Evolutionary conservation across 30 jellyfish, hydroid and myxozoan species (phyloP).

Genomic region (Aurelia aurita): DNA sequence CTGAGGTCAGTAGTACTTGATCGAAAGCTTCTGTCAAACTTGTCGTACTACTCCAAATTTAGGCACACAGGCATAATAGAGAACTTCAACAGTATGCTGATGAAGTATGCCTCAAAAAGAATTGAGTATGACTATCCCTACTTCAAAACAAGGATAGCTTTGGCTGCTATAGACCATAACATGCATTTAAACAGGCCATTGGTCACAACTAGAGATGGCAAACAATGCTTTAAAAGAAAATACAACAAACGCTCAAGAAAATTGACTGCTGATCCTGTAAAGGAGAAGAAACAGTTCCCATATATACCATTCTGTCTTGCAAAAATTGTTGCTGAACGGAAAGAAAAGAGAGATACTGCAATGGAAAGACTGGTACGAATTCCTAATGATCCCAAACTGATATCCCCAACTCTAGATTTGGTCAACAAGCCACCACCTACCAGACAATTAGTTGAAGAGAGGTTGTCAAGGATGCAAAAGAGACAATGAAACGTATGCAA

Average conservation of each 20-base stretch:
- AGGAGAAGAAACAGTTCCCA: not conserved
- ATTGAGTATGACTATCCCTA: not conserved
- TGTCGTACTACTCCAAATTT: too few relatives aligned
- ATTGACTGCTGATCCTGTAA: not conserved
- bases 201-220: not conserved
- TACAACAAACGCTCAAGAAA: not conserved
- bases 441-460: constrained; percentile 1
- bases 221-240: not conserved
- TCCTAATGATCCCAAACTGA: not conserved
- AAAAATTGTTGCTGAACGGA: not conserved
- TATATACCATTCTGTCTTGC: not conserved
- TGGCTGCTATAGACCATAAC: not conserved
- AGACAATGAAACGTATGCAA: too few relatives aligned
- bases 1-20: too few relatives aligned
- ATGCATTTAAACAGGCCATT: not conserved
- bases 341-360: not conserved
- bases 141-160: not conserved
- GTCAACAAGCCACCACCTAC: constrained; percentile 18
- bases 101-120: constrained; percentile 34
- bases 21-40: too few relatives aligned
- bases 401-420: not conserved
- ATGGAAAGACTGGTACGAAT: not conserved
- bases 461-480: not conserved
- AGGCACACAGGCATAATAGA: too few relatives aligned
- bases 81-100: constrained; percentile 25